Percentiles rank a stretch among this genome's conserved stretches.
Evolutionary conservation across 2,888 invertebrate genomes (phyloP).

Genomic region (Drosophila atroscutellata): DNA sequence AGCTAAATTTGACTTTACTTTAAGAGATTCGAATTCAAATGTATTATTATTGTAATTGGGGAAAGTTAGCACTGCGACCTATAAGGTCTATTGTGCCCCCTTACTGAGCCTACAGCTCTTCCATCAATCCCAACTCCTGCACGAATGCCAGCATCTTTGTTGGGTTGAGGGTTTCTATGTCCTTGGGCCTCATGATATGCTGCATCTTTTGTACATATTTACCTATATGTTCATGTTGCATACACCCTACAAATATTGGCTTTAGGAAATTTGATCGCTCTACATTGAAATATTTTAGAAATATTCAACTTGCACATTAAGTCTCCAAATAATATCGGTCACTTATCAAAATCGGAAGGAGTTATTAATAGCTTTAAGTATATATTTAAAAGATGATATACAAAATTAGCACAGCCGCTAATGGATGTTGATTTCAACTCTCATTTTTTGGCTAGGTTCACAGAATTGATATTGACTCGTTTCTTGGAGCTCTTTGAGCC

Average conservation of each 20-base stretch:
- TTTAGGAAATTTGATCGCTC: background rate
- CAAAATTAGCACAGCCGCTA: constrained; percentile 37
- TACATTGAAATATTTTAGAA: background rate
- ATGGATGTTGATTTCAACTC: constrained; percentile 31
- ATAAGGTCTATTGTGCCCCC: too few relatives aligned
- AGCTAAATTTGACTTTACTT: background rate
- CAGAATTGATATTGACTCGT: constrained; percentile 11
- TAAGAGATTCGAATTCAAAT: background rate
- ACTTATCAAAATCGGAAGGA: background rate
- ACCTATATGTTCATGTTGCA: background rate
- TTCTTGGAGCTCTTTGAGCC: constrained; percentile 7
- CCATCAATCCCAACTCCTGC: too few relatives aligned
- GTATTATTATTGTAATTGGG: too few relatives aligned
- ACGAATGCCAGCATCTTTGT: too few relatives aligned
- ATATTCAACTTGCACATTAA: background rate
- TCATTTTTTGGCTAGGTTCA: constrained; percentile 1
- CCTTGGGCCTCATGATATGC: too few relatives aligned
- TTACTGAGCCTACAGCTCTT: too few relatives aligned
- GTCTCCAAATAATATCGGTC: background rate
- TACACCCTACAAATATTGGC: background rate
- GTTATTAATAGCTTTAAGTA: background rate
- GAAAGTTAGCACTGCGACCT: too few relatives aligned
- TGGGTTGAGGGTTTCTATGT: too few relatives aligned
- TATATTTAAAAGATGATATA: background rate
- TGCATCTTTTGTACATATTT: too few relatives aligned